phyloP scores from a whole-genome alignment of 2,888 invertebrate species.

The Aethes cnicana region DNA sequence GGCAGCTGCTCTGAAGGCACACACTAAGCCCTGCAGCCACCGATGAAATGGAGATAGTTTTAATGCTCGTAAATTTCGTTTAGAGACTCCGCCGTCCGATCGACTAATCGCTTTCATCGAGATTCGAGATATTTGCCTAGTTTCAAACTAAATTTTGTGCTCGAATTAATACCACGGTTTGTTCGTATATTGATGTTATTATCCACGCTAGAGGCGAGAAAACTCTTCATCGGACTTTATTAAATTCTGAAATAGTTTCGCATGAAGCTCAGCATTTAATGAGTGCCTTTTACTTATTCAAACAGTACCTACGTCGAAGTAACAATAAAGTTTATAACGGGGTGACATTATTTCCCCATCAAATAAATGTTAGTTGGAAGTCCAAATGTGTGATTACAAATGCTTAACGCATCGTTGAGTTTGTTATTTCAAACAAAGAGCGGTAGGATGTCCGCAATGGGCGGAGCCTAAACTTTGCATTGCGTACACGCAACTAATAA shows the following conservation, averaged over 20 bases:
- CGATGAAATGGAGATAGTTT: slow-evolving; percentile 78
- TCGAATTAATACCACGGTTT: slow-evolving; percentile 19
- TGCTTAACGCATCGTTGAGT: slow-evolving; percentile 53
- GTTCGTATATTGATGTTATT: slow-evolving; percentile 6
- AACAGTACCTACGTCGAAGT: neutral
- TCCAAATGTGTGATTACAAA: slow-evolving; percentile 33
- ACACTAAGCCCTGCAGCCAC: slow-evolving; percentile 60
- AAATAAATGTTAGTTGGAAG: slow-evolving; percentile 4
- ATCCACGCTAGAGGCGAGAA: neutral
- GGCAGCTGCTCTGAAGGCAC: slow-evolving; percentile 63
- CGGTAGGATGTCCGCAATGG: slow-evolving; percentile 61
- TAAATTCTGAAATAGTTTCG: too few relatives aligned
- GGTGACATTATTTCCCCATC: slow-evolving; percentile 4
- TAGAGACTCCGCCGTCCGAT: slow-evolving; percentile 61
- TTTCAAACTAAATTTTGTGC: slow-evolving; percentile 54
- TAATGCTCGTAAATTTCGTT: slow-evolving; percentile 78
- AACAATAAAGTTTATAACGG: neutral
- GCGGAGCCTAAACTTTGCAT: slow-evolving; percentile 49
- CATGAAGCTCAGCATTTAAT: too few relatives aligned
- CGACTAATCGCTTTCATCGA: slow-evolving; percentile 68
- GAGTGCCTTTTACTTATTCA: too few relatives aligned
- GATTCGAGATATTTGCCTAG: slow-evolving; percentile 58
- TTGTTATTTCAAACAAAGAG: slow-evolving; percentile 57
- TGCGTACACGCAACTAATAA: slow-evolving; percentile 56
- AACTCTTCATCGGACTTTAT: too few relatives aligned